Percentiles rank a stretch among this genome's conserved stretches.
These are phyloP conservation scores for Carassius auratus DNA, from an alignment of 2,113 vertebrate genomes.

Conservation along the genomic window DNA sequence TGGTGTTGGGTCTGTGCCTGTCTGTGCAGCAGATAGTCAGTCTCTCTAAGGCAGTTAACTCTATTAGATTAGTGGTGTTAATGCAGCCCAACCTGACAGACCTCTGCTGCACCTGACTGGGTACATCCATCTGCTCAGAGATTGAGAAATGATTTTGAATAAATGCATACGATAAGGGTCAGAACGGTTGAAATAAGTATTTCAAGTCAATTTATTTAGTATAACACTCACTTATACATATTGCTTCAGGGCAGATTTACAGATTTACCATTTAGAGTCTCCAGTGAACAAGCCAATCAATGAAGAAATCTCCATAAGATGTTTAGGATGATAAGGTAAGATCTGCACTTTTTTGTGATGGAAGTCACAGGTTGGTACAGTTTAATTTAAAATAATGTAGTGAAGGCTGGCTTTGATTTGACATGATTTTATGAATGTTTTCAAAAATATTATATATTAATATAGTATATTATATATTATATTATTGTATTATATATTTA, in stretches of 20 bases:
- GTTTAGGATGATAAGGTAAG: neutral
- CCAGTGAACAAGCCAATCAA: neutral
- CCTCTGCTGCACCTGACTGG: conserved; percentile 1
- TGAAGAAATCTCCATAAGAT: neutral
- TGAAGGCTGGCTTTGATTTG: neutral
- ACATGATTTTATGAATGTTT: neutral
- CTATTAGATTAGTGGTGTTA: conserved; percentile 30
- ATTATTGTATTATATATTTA: too few species aligned
- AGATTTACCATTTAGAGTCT: neutral
- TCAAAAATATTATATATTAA: neutral
- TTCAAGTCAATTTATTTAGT: neutral
- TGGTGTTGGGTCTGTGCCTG: neutral
- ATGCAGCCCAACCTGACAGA: conserved; percentile 13
- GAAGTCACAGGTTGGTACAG: neutral
- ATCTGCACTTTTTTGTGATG: neutral
- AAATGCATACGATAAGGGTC: neutral
- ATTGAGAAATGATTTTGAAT: neutral
- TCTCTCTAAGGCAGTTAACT: neutral
- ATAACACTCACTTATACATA: neutral
- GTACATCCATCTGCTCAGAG: neutral
- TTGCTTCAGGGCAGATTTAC: neutral
- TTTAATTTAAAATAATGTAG: neutral
- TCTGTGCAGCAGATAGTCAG: neutral
- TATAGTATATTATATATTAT: too few species aligned
- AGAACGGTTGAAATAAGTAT: neutral